Base-by-base conservation (phyloP, 2,888 invertebrate genomes). In the Rhodophaea formosa region DNA sequence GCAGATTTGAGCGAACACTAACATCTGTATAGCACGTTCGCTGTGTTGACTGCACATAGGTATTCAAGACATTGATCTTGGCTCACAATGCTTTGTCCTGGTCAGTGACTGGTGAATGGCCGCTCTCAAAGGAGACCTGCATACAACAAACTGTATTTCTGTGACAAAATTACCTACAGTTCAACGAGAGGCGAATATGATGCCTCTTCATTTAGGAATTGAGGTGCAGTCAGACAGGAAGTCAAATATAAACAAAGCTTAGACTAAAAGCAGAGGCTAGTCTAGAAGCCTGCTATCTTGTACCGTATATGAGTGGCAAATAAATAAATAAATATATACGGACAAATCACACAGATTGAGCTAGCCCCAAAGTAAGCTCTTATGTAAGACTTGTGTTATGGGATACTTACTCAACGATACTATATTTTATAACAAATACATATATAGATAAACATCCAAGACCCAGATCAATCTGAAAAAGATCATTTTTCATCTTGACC, bases 21-120 rank as follows among this genome's bases (percentile, higher is more conserved):
- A 62, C 65, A 59, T 64, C 63, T 72, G 70, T 69, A 68, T 64
- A 65, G 72, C 72, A 80, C 77, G 78, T 83, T 72, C 69, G 76
- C 66, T 64, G 60, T 77, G 64, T 79, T 82, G 81, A 74, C 69
- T 67, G 72, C 79, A 71, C 66, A 68, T 74, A 68, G 64, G 72
- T 75, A 79, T 78, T 78, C 74, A 84, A 86, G 83, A 86, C 82
- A 83, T 80, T 82, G 86, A 85, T 87, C 86, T 86, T 82, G 72
- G 77, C 67, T 70, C 75, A 83, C 80, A 84, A 80, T 75, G 83
- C 86, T 83, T 84, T 84, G 85, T 84, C 73, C 75, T 75, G 77
- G 71, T 71, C 77, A 75, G 70, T 71, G 72, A 74, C 74, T 77
- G 72, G 77, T 81, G 80, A 80, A 80, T 77, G 77, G 74, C 71